phyloP scores from a whole-genome alignment of 30 jellyfish, hydroid and myxozoan genomes.

The Hydractinia symbiolongicarpus region DNA sequence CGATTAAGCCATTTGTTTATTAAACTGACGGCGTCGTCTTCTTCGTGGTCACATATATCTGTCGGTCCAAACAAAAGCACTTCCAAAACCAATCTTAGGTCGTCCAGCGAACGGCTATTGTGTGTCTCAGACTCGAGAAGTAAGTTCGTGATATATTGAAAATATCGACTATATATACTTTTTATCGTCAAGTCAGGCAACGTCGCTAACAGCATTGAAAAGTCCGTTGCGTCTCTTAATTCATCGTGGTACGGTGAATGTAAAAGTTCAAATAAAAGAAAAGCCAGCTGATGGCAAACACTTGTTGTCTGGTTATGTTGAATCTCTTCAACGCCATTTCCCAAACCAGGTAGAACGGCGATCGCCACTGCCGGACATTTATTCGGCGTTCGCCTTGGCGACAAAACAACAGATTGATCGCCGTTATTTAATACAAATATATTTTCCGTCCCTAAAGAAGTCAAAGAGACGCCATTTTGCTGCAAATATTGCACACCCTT shows the following conservation, averaged over 20 bases:
- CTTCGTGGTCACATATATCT: conserved; percentile 32
- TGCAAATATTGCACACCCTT: conserved; percentile 63
- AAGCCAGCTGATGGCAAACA: conserved; percentile 35
- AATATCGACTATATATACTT: conserved; percentile 56
- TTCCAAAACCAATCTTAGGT: conserved; percentile 45
- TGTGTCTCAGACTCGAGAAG: conserved; percentile 20
- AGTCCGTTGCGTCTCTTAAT: conserved; percentile 16
- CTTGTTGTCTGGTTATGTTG: conserved; percentile 6
- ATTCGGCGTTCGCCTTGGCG: conserved; percentile 38
- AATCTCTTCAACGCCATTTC: background rate
- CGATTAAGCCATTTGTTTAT: conserved; percentile 80
- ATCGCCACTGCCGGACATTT: conserved; percentile 32
- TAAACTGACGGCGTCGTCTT: conserved; percentile 31
- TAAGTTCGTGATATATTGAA: conserved; percentile 47
- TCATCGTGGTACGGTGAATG: conserved; percentile 58
- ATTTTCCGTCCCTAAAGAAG: conserved; percentile 35
- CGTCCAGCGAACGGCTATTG: conserved; percentile 22
- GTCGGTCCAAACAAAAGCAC: conserved; percentile 78
- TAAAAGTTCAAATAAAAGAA: conserved; percentile 47
- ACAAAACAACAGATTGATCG: conserved; percentile 39
- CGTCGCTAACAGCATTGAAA: conserved; percentile 32
- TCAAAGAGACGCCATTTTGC: conserved; percentile 19
- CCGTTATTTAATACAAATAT: conserved; percentile 53
- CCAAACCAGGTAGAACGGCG: conserved; percentile 30
- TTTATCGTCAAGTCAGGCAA: conserved; percentile 57